Percentiles rank a stretch among this genome's conserved stretches.
Conservation (phyloP, 2,113 vertebrate genomes). For the Marmota flaviventris region DNA sequence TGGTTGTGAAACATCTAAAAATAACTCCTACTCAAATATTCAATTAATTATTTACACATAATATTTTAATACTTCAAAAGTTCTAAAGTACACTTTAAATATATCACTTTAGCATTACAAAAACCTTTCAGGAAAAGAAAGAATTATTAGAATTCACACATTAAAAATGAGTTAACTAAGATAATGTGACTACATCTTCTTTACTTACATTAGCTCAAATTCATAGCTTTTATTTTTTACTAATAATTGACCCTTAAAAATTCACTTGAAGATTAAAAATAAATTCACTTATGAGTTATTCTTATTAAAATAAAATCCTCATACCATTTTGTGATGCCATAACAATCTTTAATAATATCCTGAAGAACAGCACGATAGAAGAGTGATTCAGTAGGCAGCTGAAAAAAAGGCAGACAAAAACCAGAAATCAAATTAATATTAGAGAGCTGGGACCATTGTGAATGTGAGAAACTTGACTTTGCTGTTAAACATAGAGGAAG, state of each 20-base stretch:
- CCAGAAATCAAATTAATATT: constrained; percentile 60
- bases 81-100: constrained; percentile 15
- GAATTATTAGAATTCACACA: background rate
- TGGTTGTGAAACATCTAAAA: constrained; percentile 22
- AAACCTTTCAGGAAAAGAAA: background rate
- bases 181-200: background rate
- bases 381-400: constrained; percentile 96
- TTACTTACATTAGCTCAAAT: constrained; percentile 18
- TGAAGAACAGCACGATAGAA: constrained; percentile 98
- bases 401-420: constrained; percentile 78
- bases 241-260: constrained; percentile 31
- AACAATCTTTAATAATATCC: constrained; percentile 95
- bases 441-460: background rate
- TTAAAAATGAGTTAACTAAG: constrained; percentile 47
- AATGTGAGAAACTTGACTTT: constrained; percentile 18
- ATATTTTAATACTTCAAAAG: constrained; percentile 28
- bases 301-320: constrained; percentile 75
- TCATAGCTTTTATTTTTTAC: background rate
- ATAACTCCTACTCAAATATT: background rate
- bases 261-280: constrained; percentile 47
- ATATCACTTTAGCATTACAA: constrained; percentile 15
- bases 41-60: background rate
- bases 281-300: constrained; percentile 22
- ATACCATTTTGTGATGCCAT: constrained; percentile 94
- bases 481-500: constrained; percentile 47